These are phyloP conservation scores for Lerista edwardsae DNA, from an alignment of 2,797 vertebrate species.

Conservation along the genomic window DNA sequence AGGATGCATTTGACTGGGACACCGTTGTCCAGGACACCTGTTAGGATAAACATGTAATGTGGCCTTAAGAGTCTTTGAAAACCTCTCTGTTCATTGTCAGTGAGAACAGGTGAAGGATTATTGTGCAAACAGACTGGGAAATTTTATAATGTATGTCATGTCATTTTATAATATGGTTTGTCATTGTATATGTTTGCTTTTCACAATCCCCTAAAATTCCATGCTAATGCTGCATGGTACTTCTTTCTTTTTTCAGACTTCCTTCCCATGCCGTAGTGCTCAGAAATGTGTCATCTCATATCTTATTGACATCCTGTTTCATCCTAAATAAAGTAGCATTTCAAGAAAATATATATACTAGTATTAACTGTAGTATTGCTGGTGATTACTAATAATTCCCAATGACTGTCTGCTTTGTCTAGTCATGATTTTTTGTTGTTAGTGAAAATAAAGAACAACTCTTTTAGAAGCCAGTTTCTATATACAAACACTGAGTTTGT, in stretches of 20 bases:
- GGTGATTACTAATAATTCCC: constrained; percentile 65
- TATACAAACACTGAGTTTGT: not conserved
- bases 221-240: not conserved
- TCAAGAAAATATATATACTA: rapidly evolving
- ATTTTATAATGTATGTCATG: rapidly evolving
- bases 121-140: not conserved
- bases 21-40: too few species aligned
- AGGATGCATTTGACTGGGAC: too few species aligned
- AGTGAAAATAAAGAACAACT: not conserved
- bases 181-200: rapidly evolving
- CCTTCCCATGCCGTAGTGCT: not conserved
- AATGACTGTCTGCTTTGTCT: not conserved
- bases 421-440: not conserved
- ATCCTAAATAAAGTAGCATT: not conserved
- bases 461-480: not conserved
- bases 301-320: not conserved
- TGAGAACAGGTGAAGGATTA: not conserved
- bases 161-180: not conserved
- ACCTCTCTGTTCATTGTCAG: not conserved
- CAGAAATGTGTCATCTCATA: rapidly evolving
- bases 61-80: not conserved
- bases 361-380: not conserved
- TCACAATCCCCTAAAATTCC: constrained; percentile 16
- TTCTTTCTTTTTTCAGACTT: not conserved
- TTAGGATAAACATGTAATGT: too few species aligned